These are phyloP conservation scores for Acleris emargana DNA, from an alignment of 2,888 invertebrate genomes.

Conservation along the genomic window DNA sequence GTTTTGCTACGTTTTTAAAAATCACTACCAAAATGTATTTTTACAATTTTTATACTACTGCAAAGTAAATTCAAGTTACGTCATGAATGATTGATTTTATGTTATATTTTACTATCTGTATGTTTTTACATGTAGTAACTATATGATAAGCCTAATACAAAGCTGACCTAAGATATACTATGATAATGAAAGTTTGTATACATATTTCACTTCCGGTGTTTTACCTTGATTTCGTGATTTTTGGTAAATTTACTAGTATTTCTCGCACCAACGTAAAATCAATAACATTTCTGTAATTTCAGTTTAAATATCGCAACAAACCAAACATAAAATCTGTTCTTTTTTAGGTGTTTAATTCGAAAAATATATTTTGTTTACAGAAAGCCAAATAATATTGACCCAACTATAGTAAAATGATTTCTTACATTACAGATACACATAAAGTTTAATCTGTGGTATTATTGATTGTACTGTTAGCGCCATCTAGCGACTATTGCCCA, in stretches of 20 bases:
- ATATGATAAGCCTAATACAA: constrained; percentile 43
- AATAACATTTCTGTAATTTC: too few species aligned
- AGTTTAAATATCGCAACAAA: too few species aligned
- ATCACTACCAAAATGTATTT: constrained; percentile 43
- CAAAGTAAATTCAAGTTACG: constrained; percentile 48
- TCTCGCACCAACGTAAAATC: background rate
- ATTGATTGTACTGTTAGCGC: background rate
- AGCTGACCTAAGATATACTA: constrained; percentile 51
- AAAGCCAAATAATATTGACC: too few species aligned
- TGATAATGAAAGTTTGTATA: constrained; percentile 33
- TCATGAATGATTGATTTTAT: constrained; percentile 36
- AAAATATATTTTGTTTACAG: too few species aligned
- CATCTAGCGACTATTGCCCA: background rate
- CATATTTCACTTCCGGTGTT: constrained; percentile 9
- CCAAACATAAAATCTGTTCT: too few species aligned
- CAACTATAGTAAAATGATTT: too few species aligned
- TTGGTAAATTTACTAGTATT: background rate
- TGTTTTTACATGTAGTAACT: constrained; percentile 50
- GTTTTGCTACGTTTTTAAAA: constrained; percentile 29
- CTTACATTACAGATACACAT: too few species aligned
- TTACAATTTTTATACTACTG: constrained; percentile 62
- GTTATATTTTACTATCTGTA: constrained; percentile 4
- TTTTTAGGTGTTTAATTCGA: too few species aligned
- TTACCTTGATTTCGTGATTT: constrained; percentile 14
- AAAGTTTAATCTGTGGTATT: too few species aligned